phyloP scores from a whole-genome alignment of 1,140 invertebrate species.

The Papilio aristodemus region DNA sequence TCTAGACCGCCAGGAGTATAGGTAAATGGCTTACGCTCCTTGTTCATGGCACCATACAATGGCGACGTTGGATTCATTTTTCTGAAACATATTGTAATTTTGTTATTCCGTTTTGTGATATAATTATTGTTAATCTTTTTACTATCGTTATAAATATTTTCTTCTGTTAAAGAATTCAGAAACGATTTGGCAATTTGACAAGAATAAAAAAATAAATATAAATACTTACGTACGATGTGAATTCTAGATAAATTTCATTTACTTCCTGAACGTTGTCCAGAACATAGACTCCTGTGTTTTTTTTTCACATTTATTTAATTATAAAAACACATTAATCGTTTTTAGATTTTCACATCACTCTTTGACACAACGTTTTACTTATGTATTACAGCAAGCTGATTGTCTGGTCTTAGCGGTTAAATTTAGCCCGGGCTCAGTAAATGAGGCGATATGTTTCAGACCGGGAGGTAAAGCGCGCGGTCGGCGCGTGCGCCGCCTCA shows the following conservation, averaged over 20 bases:
- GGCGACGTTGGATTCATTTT: slow-evolving; percentile 89
- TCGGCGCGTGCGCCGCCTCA: slow-evolving; percentile 74
- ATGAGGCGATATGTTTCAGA: slow-evolving; percentile 64
- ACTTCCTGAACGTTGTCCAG: slow-evolving; percentile 49
- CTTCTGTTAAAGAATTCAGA: slow-evolving; percentile 44
- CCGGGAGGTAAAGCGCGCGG: slow-evolving; percentile 62
- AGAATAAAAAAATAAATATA: slow-evolving; percentile 64
- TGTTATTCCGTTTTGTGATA: slow-evolving; percentile 26
- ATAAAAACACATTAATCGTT: slow-evolving; percentile 46
- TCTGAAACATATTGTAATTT: slow-evolving; percentile 60
- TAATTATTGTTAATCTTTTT: slow-evolving; percentile 25
- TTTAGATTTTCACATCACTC: slow-evolving; percentile 62
- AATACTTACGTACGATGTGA: slow-evolving; percentile 68
- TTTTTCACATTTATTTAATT: slow-evolving; percentile 38
- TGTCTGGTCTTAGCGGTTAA: slow-evolving; percentile 72
- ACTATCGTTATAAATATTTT: slow-evolving; percentile 43
- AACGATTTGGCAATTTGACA: slow-evolving; percentile 69
- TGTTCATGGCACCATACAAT: slow-evolving; percentile 90
- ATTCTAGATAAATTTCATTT: slow-evolving; percentile 52
- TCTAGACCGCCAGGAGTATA: slow-evolving; percentile 96
- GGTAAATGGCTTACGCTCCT: slow-evolving; percentile 95
- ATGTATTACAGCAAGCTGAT: slow-evolving; percentile 66
- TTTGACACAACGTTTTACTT: slow-evolving; percentile 54
- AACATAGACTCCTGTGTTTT: slow-evolving; percentile 39
- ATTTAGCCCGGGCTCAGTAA: slow-evolving; percentile 69